A percentile compares a stretch with the other conserved stretches of the same genome.
phyloP scores from a whole-genome alignment of 2,113 vertebrate genomes.

The Morone chrysops region DNA sequence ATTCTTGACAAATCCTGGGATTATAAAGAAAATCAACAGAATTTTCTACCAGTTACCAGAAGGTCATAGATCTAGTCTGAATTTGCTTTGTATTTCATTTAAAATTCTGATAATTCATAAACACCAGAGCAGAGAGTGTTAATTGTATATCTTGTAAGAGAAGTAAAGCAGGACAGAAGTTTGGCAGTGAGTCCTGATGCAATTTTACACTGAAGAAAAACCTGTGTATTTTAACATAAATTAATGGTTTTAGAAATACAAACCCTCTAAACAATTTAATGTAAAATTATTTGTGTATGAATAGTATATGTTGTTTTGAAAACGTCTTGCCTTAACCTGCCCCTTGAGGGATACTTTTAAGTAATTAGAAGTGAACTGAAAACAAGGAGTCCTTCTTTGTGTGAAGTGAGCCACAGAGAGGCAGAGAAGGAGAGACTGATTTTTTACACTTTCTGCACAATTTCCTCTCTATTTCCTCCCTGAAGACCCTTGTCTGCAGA shows the following conservation, averaged over 20 bases:
- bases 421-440: slow-evolving; percentile 67
- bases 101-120: slow-evolving; percentile 36
- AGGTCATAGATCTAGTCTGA: slow-evolving; percentile 24
- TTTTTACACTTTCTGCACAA: slow-evolving; percentile 87
- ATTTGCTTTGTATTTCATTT: slow-evolving; percentile 45
- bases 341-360: slow-evolving; percentile 38
- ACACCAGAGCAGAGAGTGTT: slow-evolving; percentile 6
- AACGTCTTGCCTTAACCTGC: background rate
- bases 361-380: slow-evolving; percentile 63
- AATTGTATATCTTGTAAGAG: slow-evolving; percentile 24
- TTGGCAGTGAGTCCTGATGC: slow-evolving; percentile 8
- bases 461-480: slow-evolving; percentile 89
- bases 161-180: background rate
- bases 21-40: slow-evolving; percentile 54
- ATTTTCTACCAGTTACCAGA: slow-evolving; percentile 47
- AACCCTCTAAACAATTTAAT: background rate
- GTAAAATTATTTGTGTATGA: background rate
- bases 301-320: slow-evolving; percentile 2
- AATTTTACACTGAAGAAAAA: background rate
- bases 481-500: slow-evolving; percentile 85
- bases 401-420: slow-evolving; percentile 68
- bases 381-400: slow-evolving; percentile 77
- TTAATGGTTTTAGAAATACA: slow-evolving; percentile 17
- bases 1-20: slow-evolving; percentile 63
- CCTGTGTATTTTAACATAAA: background rate